phyloP scores from a whole-genome alignment of 2,888 invertebrate genomes.

The Lepidonotus clava region DNA sequence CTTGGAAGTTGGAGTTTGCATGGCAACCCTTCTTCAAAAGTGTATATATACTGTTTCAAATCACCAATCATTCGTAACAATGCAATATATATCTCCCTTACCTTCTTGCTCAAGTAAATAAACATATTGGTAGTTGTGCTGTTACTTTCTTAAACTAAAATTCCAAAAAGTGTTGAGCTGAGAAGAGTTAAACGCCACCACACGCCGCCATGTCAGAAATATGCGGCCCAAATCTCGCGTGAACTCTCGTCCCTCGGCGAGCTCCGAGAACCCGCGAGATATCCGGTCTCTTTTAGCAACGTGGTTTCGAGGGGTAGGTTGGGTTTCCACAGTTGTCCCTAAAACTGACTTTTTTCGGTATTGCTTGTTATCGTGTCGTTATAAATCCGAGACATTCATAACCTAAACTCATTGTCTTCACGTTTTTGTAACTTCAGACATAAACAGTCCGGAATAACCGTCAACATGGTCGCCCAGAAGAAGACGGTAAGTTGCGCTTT shows the following conservation, averaged over 20 bases:
- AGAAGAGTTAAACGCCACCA: neutral
- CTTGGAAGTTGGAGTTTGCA: too few species aligned
- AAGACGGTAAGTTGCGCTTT: slow-evolving; percentile 52
- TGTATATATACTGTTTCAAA: neutral
- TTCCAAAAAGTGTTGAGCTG: neutral
- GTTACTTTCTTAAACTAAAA: neutral
- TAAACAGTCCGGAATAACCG: neutral
- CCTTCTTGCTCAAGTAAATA: slow-evolving; percentile 87
- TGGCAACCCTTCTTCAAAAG: slow-evolving; percentile 15
- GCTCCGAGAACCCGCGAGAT: neutral
- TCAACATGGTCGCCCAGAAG: slow-evolving; percentile 51
- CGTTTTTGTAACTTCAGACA: neutral
- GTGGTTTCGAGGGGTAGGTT: neutral
- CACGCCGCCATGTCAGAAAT: slow-evolving; percentile 43
- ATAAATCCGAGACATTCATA: neutral
- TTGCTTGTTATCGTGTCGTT: too few species aligned
- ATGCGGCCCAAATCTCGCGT: slow-evolving; percentile 21
- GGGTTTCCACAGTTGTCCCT: neutral
- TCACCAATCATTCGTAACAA: neutral
- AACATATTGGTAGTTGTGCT: slow-evolving; percentile 67
- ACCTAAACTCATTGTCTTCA: neutral
- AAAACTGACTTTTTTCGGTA: too few species aligned
- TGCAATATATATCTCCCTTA: slow-evolving; percentile 72
- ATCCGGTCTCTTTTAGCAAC: neutral
- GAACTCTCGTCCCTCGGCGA: neutral